These are phyloP conservation scores for Sebastes cheni DNA, from an alignment of 2,797 vertebrate species.

Conservation along the genomic window DNA sequence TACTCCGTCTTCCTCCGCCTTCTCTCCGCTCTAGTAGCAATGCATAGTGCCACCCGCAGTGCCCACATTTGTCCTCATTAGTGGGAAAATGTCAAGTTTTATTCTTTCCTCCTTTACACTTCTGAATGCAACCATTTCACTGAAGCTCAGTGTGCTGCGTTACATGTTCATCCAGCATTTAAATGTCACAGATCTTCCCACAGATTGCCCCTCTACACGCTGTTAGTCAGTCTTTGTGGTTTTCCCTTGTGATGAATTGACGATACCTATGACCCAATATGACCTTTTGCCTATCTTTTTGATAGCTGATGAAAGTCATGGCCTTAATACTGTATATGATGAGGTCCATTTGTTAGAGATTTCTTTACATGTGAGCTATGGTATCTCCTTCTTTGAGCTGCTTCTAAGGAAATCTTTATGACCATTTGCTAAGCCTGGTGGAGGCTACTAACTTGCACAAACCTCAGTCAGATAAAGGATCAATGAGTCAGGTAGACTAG, in stretches of 20 bases:
- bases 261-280: slow-evolving; percentile 5
- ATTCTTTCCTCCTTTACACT: slow-evolving; percentile 39
- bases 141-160: slow-evolving; percentile 18
- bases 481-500: no score
- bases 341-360: slow-evolving; percentile 17
- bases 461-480: no score
- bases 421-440: not conserved
- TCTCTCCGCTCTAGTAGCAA: slow-evolving; percentile 35
- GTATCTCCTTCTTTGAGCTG: not conserved
- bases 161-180: slow-evolving; percentile 57
- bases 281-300: slow-evolving; percentile 25
- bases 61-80: slow-evolving; percentile 73
- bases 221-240: slow-evolving; percentile 33
- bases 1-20: slow-evolving; percentile 9
- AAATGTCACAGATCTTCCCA: slow-evolving; percentile 63
- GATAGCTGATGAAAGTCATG: slow-evolving; percentile 6
- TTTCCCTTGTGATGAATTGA: slow-evolving; percentile 36
- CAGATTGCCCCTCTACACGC: slow-evolving; percentile 27
- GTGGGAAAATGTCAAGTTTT: slow-evolving; percentile 66
- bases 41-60: slow-evolving; percentile 11
- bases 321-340: slow-evolving; percentile 13
- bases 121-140: slow-evolving; percentile 49
- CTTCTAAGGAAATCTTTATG: not conserved
- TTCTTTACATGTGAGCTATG: not conserved
- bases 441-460: no score